These are phyloP conservation scores for Pseudochaenichthys georgianus DNA, from an alignment of 2,797 vertebrate genomes.

Conservation along the genomic window DNA sequence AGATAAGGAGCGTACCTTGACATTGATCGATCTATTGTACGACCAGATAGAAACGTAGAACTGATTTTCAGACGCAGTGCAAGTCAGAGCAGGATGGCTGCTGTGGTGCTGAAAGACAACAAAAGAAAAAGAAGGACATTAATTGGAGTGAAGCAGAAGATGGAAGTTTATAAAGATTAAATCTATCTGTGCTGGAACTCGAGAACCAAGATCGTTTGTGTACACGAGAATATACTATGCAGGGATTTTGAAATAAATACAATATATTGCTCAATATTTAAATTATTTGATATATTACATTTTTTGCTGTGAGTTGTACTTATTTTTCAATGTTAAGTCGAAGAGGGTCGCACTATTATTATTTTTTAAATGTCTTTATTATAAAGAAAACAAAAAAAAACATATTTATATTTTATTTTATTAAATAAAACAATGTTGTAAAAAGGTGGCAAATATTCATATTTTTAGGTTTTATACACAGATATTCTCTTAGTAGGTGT, in stretches of 20 bases:
- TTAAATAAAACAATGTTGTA: too few relatives aligned
- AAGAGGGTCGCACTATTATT: too few relatives aligned
- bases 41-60: conserved; percentile 36
- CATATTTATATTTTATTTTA: neutral
- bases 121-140: neutral
- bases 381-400: neutral
- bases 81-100: conserved; percentile 53
- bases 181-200: neutral
- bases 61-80: conserved; percentile 1
- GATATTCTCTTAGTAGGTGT: too few relatives aligned
- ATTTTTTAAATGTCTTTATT: too few relatives aligned
- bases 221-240: neutral
- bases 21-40: conserved; percentile 22
- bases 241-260: neutral
- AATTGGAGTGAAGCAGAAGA: neutral
- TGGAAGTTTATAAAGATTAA: neutral
- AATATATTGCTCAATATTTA: neutral
- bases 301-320: neutral
- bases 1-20: conserved; percentile 52
- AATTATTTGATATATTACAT: neutral
- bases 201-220: neutral
- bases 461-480: too few relatives aligned
- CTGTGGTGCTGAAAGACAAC: conserved; percentile 10
- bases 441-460: too few relatives aligned
- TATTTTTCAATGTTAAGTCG: neutral